Conservation (phyloP, 2,888 invertebrate species). For the Zygothrica quintamaculata region DNA sequence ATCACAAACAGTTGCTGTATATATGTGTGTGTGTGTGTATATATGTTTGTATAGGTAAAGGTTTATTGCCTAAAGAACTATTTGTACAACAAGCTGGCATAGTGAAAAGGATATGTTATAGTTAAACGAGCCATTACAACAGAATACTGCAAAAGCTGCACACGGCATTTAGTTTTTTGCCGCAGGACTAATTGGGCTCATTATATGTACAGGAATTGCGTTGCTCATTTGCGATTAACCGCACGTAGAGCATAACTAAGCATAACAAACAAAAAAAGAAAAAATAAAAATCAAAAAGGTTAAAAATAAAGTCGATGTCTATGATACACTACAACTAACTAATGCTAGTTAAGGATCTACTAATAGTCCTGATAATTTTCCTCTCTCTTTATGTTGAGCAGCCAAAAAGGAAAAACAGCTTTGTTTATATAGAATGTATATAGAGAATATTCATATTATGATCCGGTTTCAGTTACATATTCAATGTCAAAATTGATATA, state of each 20-base stretch:
- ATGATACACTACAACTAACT: no score
- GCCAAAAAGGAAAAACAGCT: no score
- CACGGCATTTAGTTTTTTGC: constrained; percentile 78
- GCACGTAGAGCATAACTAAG: constrained; percentile 67
- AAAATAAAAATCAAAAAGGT: constrained; percentile 3
- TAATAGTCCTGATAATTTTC: no score
- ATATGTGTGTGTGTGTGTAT: no score
- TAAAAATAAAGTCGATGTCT: neutral
- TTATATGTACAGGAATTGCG: constrained; percentile 62
- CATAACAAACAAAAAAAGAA: constrained; percentile 13
- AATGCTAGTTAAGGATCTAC: no score
- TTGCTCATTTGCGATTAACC: constrained; percentile 74
- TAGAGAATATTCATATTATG: no score
- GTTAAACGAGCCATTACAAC: constrained; percentile 69
- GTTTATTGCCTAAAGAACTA: constrained; percentile 11
- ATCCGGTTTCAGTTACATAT: no score
- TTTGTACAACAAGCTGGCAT: constrained; percentile 11
- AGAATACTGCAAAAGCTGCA: constrained; percentile 63
- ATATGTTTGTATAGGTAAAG: no score
- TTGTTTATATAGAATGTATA: no score
- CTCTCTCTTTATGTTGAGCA: no score
- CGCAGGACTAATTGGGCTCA: constrained; percentile 75
- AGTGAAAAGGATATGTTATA: constrained; percentile 22
- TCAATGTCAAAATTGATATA: no score
- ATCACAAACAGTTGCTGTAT: constrained; percentile 17